Conservation (phyloP, 2,797 vertebrate genomes). For the Simalia tracyae region DNA sequence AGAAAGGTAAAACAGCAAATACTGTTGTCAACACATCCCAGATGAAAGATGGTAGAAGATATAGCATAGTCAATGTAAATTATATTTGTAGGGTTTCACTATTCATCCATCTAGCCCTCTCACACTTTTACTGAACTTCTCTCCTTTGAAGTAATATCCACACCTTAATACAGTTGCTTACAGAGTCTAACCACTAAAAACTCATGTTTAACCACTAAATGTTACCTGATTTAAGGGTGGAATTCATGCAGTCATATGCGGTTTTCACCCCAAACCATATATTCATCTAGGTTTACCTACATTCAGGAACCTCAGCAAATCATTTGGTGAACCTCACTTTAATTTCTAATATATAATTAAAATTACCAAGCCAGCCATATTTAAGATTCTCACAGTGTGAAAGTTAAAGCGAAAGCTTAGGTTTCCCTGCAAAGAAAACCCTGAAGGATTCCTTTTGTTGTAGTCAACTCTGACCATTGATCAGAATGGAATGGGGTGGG, state of each 20-base stretch:
- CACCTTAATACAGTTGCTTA: conserved; percentile 18
- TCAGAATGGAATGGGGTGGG: not conserved
- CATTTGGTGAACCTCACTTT: not conserved
- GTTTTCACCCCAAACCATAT: conserved; percentile 34
- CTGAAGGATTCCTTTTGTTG: not conserved
- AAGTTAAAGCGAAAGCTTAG: conserved; percentile 3
- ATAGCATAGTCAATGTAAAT: not conserved
- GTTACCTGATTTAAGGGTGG: not conserved
- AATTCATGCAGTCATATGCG: conserved; percentile 15
- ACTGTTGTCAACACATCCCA: not conserved
- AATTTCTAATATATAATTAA: not conserved
- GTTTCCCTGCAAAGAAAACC: not conserved
- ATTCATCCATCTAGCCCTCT: not conserved
- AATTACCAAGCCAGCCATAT: not conserved
- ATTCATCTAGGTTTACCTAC: conserved; percentile 21
- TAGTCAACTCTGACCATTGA: not conserved
- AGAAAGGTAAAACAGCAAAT: not conserved
- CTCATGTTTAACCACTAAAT: conserved; percentile 6
- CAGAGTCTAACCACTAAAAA: conserved; percentile 26
- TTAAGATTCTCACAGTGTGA: conserved; percentile 4
- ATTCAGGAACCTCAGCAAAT: conserved; percentile 32
- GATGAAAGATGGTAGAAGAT: not conserved
- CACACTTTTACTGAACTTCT: not conserved
- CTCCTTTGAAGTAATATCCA: not conserved
- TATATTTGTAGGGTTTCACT: not conserved